Evolutionary conservation across 2,113 vertebrate genomes (phyloP).

Genomic region (Hassar affinis): DNA sequence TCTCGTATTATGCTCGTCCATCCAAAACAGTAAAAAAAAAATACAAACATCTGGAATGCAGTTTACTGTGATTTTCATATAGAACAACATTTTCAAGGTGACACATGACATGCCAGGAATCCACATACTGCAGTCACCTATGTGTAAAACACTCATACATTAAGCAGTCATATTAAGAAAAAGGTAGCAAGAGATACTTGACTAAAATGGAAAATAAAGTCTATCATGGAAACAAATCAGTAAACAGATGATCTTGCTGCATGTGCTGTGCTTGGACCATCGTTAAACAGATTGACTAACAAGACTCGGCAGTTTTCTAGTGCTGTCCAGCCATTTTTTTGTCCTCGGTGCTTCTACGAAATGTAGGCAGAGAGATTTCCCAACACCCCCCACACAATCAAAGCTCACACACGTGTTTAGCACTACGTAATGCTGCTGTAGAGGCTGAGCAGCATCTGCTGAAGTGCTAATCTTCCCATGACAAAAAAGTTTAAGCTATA

Average conservation of each 20-base stretch:
- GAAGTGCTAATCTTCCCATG: background rate
- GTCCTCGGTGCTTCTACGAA: conserved; percentile 2
- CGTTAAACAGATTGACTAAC: background rate
- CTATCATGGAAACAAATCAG: background rate
- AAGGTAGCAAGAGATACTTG: background rate
- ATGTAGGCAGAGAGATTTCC: background rate
- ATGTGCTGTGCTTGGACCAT: background rate
- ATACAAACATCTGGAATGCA: conserved; percentile 17
- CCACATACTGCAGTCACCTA: background rate
- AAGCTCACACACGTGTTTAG: conserved; percentile 21
- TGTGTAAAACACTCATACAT: background rate
- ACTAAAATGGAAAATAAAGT: background rate
- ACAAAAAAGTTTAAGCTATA: background rate
- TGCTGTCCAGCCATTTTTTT: background rate
- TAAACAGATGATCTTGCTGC: background rate
- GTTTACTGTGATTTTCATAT: conserved; percentile 23
- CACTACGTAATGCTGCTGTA: background rate
- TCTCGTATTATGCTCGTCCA: conserved; percentile 49
- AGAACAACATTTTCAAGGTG: background rate
- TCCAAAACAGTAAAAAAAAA: conserved; percentile 41
- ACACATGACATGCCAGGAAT: conserved; percentile 8
- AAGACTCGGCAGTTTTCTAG: background rate
- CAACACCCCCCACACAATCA: background rate
- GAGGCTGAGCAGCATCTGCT: no score
- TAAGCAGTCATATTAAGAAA: background rate